Evolutionary conservation across 1,140 invertebrate genomes (phyloP), one percentile per base, ranked within the genome.

Genomic region (Drosophila pallidifrons): DNA sequence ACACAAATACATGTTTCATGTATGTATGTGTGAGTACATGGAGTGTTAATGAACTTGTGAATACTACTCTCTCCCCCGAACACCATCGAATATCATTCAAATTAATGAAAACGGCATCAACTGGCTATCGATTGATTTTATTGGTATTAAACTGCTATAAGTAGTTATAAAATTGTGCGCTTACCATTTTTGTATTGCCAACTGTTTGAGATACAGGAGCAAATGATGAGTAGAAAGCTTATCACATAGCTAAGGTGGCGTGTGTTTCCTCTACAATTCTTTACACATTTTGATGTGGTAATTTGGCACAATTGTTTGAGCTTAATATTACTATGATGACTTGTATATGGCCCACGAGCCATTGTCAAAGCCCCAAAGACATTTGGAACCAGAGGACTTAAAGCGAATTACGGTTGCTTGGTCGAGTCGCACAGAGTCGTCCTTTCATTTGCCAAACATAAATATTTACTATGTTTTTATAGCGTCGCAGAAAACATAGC

Each of bases 101-200:
- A 73, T 77, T 47, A 81, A 77, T 81, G 66, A 49, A 81, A 76
- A 47, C 59, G 55, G 35, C 49, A 81, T 75, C 47, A 69, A 75
- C 74, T 64, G 47, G 35, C 20, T 55, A 63, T 78, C 43, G 60
- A 67, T 77, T 79, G 38, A 47, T 51, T 45, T 76, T 30, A n/a
- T 25, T 3, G 30, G 4, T 43, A 16, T 41, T 41, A 20, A 46
- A 46, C 41, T 5, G 41, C 10, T 3, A 43, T 28, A 52, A 61
- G n/a, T 49, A 49, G 15, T 35, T 13, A 47, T 5, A 67, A 38
- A 47, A 25, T 11, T 46, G 5, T 32, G 32, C 41, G 81, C 82
- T 75, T 55, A 88, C 83, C 85, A 73, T 89, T 88, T 75, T 89
- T 88, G 64, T 83, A 88, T 30, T 88, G 83, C 59, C 55, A 78